Base-by-base conservation (phyloP, 2,113 vertebrate genomes). In the Xiphophorus couchianus region DNA sequence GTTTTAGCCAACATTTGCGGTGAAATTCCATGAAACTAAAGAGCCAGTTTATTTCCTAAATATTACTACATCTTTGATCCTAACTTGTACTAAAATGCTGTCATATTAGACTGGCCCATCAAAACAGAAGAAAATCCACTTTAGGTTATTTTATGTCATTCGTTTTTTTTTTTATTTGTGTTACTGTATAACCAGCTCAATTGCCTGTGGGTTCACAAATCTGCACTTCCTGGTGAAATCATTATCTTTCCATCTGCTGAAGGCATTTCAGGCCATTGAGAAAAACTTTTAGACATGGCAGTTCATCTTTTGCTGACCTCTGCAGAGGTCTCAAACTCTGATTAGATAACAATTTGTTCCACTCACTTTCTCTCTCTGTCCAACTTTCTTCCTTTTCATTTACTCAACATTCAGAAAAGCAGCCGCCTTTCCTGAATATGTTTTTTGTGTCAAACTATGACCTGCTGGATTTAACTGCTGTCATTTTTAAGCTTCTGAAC, bases 361-460 rank as follows among this genome's bases (percentile, higher is more conserved):
- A 14, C 22, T 17, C 17, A 62, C 77, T 80, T 30, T 66, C 66
- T 60, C 29, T 66, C 71, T 15, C 75, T 65, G 14, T 37, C 25
- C 42, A 35, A 58, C 62, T 81, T 61, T 28, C 58, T 74, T 71
- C 80, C 51, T 62, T 87, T 83, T 87, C 69, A 87, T 85, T 91
- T 87, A 87, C 81, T 78, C 62, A 2, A 44, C n/a, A 63, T 35
- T 33, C 69, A 65, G 42, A 71, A 19, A 27, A 63, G 25, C 83
- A 88, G 83, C 89, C 86, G 86, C 77, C 88, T 82, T 86, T 88
- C 74, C 81, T 75, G 80, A 82, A 61, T 76, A 60, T 8, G 51
- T 54, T 62, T 35, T 73, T 71, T 72, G 10, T 58, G 76, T 90
- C 9, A 0, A 66, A 60, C 69, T 64, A 44, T 62, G 63, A 80